Evolutionary conservation across 2,797 vertebrate genomes (phyloP), one percentile per base, ranked within the genome.

Genomic region (Acipenser oxyrinchus): DNA sequence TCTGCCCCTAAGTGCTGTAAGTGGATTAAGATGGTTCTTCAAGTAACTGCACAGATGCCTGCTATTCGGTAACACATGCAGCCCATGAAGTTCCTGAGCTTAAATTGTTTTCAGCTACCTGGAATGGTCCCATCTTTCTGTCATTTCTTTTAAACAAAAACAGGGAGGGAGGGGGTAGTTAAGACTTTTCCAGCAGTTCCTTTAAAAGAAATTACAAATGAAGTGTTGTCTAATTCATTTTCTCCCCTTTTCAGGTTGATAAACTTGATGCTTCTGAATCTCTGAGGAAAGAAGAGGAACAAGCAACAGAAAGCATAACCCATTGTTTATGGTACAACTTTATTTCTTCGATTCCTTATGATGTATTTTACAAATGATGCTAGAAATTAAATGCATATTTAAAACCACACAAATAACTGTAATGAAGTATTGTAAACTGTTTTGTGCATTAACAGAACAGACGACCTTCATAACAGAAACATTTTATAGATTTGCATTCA

Each of bases 271-370:
- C 96, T 71, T 99, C 96, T 0, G 97, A 99, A 78, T 99, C 96
- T n/a, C 88, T 99, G 85, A 95, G 97, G 90, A 97, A 98, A 93
- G 95, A 99, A 83, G 97, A 99, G 82, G 96, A 99, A 74, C 97
- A 98, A 82, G 94, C 94, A 64, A 99, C 97, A 1, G 97, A 99
- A 86, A 96, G n/a, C 96, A 23, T 96, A 99, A 79, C 96, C 97
- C 70, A 99, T 99, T 51, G 96, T 99, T 90, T 99, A 99, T 86
- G 96, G 97, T 99, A 94, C 91, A 73, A 8, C 10, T 0, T 10
- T 53, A 7, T 61, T 68, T 6, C 13, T 62, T 51, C 2, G 48
- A 4, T 48, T 49, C n/a, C 9, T 37, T 59, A 8, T 6, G 7
- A 2, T 37, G 23, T 2, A 37, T 37, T 2, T 37, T 37, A 37